A percentile compares a stretch with the other conserved stretches of the same genome.
These are phyloP conservation scores for Diabrotica undecimpunctata DNA, from an alignment of 1,140 invertebrate genomes.

Conservation along the genomic window DNA sequence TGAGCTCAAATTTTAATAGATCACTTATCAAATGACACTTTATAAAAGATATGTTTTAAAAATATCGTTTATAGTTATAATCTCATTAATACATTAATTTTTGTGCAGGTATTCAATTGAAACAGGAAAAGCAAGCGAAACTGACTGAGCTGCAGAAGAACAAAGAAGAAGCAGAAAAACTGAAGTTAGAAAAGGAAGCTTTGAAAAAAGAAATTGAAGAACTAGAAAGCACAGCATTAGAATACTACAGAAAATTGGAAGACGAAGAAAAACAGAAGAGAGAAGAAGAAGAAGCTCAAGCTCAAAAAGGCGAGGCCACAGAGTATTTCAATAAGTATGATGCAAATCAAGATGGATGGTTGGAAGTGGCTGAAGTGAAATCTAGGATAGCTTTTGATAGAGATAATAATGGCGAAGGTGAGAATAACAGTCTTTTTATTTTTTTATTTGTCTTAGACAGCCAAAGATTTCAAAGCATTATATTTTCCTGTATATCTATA, in stretches of 20 bases:
- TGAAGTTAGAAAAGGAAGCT: conserved; percentile 69
- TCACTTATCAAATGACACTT: too few species aligned
- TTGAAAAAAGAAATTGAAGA: conserved; percentile 70
- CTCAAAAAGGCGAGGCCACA: conserved; percentile 58
- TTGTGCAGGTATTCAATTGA: conserved; percentile 59
- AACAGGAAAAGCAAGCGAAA: conserved; percentile 67
- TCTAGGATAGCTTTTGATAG: conserved; percentile 77
- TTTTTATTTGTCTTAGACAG: too few species aligned
- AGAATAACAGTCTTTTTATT: background rate
- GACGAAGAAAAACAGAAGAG: conserved; percentile 58
- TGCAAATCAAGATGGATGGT: conserved; percentile 70
- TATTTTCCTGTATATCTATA: too few species aligned
- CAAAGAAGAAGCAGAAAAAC: conserved; percentile 65
- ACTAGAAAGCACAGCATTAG: conserved; percentile 70
- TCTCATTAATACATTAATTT: too few species aligned
- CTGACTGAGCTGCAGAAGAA: conserved; percentile 64
- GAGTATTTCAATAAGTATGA: conserved; percentile 73
- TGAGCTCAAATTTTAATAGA: too few species aligned
- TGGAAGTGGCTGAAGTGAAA: conserved; percentile 77
- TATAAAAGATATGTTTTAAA: too few species aligned
- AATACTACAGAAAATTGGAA: conserved; percentile 70
- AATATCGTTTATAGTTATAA: too few species aligned
- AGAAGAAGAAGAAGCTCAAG: conserved; percentile 59
- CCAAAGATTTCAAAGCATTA: too few species aligned
- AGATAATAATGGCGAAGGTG: conserved; percentile 75